phyloP scores from a whole-genome alignment of 2,888 invertebrate genomes.

The Caenorhabditis sp. region DNA sequence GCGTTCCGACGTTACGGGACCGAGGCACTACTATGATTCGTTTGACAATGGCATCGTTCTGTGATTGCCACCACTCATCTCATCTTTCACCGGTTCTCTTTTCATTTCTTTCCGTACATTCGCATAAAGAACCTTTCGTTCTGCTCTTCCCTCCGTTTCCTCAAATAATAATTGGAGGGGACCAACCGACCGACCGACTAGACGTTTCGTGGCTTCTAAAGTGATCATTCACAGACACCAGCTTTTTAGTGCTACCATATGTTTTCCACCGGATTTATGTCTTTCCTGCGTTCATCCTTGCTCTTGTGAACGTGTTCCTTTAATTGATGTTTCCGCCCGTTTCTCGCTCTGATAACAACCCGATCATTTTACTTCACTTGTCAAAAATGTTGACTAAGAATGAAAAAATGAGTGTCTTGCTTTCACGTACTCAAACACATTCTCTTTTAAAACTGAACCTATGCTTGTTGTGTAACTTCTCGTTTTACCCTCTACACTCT shows the following conservation, averaged over 20 bases:
- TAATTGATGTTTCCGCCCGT: neutral
- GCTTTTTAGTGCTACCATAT: constrained; percentile 50
- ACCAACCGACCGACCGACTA: neutral
- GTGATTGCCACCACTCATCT: constrained; percentile 15
- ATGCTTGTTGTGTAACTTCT: constrained; percentile 27
- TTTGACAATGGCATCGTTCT: constrained; percentile 21
- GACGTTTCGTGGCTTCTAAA: neutral
- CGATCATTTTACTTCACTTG: neutral
- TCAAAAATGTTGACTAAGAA: constrained; percentile 6
- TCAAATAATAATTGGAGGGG: constrained; percentile 27
- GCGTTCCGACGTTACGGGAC: constrained; percentile 25
- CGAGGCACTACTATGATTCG: constrained; percentile 15
- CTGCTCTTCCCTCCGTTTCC: constrained; percentile 6
- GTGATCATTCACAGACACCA: constrained; percentile 44
- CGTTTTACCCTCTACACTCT: constrained; percentile 10
- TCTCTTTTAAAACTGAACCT: constrained; percentile 11
- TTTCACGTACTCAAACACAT: constrained; percentile 9
- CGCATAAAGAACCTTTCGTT: constrained; percentile 8
- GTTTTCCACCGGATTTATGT: constrained; percentile 31
- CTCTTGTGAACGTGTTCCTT: neutral
- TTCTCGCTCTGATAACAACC: neutral
- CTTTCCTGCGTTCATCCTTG: constrained; percentile 27
- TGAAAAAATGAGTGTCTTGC: neutral
- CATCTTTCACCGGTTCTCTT: constrained; percentile 23
- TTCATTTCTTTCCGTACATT: constrained; percentile 1